Evolutionary conservation across 2,888 invertebrate genomes (phyloP).

Genomic region (Temnothorax unifasciatus): DNA sequence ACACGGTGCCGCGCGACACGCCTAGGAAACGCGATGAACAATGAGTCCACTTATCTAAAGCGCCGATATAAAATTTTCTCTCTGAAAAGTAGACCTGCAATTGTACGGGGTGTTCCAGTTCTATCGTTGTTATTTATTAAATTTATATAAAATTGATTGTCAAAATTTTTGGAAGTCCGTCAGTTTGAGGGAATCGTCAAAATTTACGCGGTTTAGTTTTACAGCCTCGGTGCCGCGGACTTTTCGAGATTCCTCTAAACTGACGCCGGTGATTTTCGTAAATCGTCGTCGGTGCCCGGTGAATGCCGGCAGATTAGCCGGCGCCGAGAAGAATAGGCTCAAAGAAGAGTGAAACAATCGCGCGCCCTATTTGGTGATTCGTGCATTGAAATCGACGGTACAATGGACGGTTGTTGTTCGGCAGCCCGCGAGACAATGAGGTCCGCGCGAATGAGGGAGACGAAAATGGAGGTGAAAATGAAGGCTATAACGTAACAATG

Average conservation of each 20-base stretch:
- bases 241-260: conserved; percentile 2
- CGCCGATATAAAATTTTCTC: not conserved
- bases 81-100: not conserved
- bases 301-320: conserved; percentile 65
- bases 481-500: conserved; percentile 72
- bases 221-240: not conserved
- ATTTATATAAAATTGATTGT: conserved; percentile 7
- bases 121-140: not conserved
- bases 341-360: conserved; percentile 71
- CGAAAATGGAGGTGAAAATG: conserved; percentile 50
- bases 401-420: conserved; percentile 67
- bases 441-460: conserved; percentile 48
- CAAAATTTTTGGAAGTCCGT: too few species aligned
- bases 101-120: not conserved
- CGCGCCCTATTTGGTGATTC: conserved; percentile 69
- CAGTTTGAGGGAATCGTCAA: not conserved
- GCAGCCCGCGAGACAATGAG: conserved; percentile 54
- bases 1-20: conserved; percentile 39
- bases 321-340: conserved; percentile 65
- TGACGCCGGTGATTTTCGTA: conserved; percentile 31
- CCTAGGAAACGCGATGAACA: not conserved
- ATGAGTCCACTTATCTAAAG: not conserved
- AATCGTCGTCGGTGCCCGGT: conserved; percentile 36
- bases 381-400: conserved; percentile 70
- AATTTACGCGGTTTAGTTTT: not conserved